Evolutionary conservation across 2,113 vertebrate genomes (phyloP), one percentile per base, ranked within the genome.

Genomic region (Atlantisia rogersi): DNA sequence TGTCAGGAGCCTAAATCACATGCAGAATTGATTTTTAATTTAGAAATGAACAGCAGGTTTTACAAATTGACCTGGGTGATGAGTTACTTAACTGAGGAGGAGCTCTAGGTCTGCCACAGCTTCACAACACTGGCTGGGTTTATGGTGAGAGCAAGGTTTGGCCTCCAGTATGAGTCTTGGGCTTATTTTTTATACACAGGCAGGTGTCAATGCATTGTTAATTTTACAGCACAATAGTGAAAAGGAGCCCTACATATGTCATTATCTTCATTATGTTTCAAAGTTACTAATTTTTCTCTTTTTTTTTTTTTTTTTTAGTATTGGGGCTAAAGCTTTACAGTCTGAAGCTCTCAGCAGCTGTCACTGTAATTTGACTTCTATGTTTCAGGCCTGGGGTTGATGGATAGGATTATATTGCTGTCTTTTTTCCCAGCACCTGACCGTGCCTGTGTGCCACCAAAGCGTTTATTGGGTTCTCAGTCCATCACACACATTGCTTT

Each of bases 1-100:
- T 81, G 55, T 60, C 46, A 69, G 65, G 69, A 76, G 58, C 44
- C 37, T 62, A 81, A 80, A 52, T 91, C 62, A 32, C 20, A 9
- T 52, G 31, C 21, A 71, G 42, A 88, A 94, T 60, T 94, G 48
- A 88, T 94, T 95, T 93, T 95, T 93, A 93, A 80, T 90, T 94
- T 88, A 58, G 67, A 95, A 70, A 83, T 32, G 71, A 88, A 39
- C 18, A 20, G 15, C 2, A 2, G 35, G 26, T 83, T 86, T 86
- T 94, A 67, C 29, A 83, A 32, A 67, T 56, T 63, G n/a, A 25
- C 19, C 9, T 26, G 31, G 31, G 28, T 1, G 1, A 40, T 80
- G 15, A 80, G 80, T 59, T 68, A 29, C 35, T 84, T 65, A 69
- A 48, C 32, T 25, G 40, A 55, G 35, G 35, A 75, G 56, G 39